A percentile compares a stretch with the other conserved stretches of the same genome.
Conservation (phyloP, 2,888 invertebrate genomes). For the Byasa hedistus region DNA sequence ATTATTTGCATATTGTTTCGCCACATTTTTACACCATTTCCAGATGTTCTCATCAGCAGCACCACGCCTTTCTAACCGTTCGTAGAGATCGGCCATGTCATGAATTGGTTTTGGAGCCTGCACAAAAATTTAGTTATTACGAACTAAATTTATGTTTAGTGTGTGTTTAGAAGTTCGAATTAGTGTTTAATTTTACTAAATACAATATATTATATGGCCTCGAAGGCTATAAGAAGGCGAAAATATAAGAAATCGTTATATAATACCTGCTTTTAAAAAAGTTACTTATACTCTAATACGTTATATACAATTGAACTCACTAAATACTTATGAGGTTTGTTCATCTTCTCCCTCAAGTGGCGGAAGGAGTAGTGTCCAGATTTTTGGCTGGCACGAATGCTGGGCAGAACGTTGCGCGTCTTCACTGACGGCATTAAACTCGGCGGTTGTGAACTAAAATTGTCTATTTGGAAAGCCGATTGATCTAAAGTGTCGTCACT, state of each 20-base stretch:
- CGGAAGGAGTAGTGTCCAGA: conserved; percentile 49
- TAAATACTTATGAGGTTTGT: conserved; percentile 35
- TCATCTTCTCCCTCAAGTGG: conserved; percentile 43
- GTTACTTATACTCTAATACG: not conserved
- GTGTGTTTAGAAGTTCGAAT: too few relatives aligned
- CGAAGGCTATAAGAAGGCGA: too few relatives aligned
- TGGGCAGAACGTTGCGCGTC: conserved; percentile 33
- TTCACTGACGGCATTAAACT: conserved; percentile 38
- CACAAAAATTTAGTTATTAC: too few relatives aligned
- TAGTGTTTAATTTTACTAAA: too few relatives aligned
- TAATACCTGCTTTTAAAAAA: not conserved
- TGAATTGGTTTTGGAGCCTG: conserved; percentile 49
- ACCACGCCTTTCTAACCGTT: conserved; percentile 57
- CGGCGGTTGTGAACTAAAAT: conserved; percentile 33
- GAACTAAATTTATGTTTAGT: too few relatives aligned
- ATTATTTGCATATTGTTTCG: conserved; percentile 38
- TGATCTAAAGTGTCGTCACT: conserved; percentile 43
- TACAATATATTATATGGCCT: too few relatives aligned
- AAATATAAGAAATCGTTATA: too few relatives aligned
- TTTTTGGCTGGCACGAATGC: conserved; percentile 48
- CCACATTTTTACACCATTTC: conserved; percentile 58
- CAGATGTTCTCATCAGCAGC: conserved; percentile 63
- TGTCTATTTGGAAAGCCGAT: conserved; percentile 25
- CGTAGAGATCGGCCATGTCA: conserved; percentile 54
- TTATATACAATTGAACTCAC: conserved; percentile 10